Conservation (phyloP, 2,888 invertebrate species). For the Acronicta alni region DNA sequence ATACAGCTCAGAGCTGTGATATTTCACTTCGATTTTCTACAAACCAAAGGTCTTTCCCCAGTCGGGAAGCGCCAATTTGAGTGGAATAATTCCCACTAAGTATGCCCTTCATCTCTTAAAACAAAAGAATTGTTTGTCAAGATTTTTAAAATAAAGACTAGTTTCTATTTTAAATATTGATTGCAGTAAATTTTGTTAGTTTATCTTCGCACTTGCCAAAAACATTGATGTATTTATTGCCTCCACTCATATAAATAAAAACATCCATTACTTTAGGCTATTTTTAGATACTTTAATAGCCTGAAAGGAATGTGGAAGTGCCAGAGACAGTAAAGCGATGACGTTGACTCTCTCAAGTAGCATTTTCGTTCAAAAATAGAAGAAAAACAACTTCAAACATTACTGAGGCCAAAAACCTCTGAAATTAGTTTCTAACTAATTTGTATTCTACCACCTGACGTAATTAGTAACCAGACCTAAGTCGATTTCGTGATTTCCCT, state of each 20-base stretch:
- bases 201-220: background rate
- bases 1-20: no score
- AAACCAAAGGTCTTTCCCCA: no score
- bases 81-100: no score
- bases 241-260: conserved; percentile 2
- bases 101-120: no score
- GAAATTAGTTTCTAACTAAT: conserved; percentile 14
- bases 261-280: conserved; percentile 1
- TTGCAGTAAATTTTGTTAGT: no score
- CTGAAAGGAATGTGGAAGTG: background rate
- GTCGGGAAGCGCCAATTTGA: no score
- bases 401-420: conserved; percentile 9
- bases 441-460: conserved; percentile 6
- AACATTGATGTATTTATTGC: background rate
- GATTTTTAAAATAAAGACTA: background rate
- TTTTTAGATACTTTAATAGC: conserved; percentile 6
- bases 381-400: background rate
- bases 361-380: conserved; percentile 6
- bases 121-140: no score
- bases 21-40: no score
- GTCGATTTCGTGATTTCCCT: conserved; percentile 41
- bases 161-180: background rate
- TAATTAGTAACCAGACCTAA: conserved; percentile 21
- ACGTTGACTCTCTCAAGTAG: background rate
- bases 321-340: background rate